phyloP scores from a whole-genome alignment of 2,797 vertebrate genomes.

The Labroides dimidiatus region DNA sequence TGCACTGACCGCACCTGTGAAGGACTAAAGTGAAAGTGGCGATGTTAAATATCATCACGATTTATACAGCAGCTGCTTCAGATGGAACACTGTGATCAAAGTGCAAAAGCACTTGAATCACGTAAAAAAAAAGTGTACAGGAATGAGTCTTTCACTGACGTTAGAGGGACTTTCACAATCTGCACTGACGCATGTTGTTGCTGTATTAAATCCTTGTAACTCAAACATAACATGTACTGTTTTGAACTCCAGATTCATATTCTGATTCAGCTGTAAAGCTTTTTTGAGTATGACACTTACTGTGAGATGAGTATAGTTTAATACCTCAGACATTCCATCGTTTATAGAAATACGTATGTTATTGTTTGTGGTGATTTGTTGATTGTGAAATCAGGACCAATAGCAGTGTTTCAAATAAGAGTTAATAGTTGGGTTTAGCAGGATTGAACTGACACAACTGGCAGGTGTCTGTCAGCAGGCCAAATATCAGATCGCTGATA shows the following conservation, averaged over 20 bases:
- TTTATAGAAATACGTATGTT: no score
- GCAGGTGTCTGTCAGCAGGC: no score
- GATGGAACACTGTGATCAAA: conserved; percentile 23
- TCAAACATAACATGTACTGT: background rate
- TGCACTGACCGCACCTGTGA: conserved; percentile 45
- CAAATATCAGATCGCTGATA: no score
- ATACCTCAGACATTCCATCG: no score
- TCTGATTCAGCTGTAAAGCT: conserved; percentile 19
- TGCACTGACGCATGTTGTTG: conserved; percentile 17
- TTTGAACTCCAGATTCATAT: background rate
- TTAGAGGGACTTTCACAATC: conserved; percentile 42
- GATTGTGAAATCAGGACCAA: no score
- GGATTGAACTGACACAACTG: no score
- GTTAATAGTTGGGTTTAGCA: no score
- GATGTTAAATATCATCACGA: conserved; percentile 14
- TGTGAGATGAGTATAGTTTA: no score
- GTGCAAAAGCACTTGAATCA: conserved; percentile 7
- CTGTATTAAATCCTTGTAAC: background rate
- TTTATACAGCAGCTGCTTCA: conserved; percentile 19
- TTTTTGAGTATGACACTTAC: background rate
- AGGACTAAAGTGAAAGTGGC: conserved; percentile 45
- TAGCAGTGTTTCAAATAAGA: no score
- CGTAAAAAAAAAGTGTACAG: conserved; percentile 10
- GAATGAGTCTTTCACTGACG: conserved; percentile 46
- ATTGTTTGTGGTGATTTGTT: no score